A percentile compares a stretch with the other conserved stretches of the same genome.
These are phyloP conservation scores for Lagria hirta DNA, from an alignment of 2,888 invertebrate genomes.

Conservation along the genomic window DNA sequence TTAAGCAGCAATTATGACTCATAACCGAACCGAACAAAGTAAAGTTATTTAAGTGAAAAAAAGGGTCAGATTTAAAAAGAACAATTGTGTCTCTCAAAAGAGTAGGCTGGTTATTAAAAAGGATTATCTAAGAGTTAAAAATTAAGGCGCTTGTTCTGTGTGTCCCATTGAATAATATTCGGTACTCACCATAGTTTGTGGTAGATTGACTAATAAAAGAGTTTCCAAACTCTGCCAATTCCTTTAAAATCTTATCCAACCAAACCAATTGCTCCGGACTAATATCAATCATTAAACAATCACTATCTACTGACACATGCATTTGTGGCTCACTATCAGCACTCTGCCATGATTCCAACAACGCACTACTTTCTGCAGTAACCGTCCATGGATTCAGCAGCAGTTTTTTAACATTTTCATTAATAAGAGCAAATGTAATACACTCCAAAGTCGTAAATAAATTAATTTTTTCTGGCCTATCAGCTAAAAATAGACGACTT, in stretches of 20 bases:
- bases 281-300: constrained; percentile 61
- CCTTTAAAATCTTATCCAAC: constrained; percentile 48
- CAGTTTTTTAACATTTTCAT: constrained; percentile 51
- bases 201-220: no score
- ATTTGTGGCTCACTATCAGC: constrained; percentile 57
- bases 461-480: constrained; percentile 60
- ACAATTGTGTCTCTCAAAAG: no score
- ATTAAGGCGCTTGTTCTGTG: no score
- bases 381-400: constrained; percentile 65
- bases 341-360: constrained; percentile 67
- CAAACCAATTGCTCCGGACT: constrained; percentile 62
- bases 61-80: no score
- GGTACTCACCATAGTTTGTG: no score
- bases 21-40: no score
- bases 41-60: no score
- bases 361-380: constrained; percentile 56
- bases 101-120: no score
- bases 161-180: no score
- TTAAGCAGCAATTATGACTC: no score
- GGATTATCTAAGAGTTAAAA: no score
- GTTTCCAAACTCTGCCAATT: constrained; percentile 48
- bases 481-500: constrained; percentile 54
- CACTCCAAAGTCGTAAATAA: constrained; percentile 56
- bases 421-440: constrained; percentile 54
- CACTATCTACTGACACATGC: constrained; percentile 61